Conservation (phyloP, 2,113 vertebrate species). For the Sterrhoptilus dennistouni region DNA sequence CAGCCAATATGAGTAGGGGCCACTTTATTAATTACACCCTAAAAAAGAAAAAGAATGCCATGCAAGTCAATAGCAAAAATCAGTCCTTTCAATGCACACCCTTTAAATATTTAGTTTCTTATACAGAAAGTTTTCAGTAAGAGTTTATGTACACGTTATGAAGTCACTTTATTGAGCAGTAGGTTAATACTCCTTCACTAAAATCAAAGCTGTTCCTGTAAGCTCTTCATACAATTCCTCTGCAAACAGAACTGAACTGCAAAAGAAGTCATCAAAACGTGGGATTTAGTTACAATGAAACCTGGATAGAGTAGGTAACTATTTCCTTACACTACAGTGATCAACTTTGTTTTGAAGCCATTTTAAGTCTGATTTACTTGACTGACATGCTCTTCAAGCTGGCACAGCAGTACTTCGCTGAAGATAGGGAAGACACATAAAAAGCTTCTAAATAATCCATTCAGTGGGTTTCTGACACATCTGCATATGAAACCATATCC, state of each 20-base stretch:
- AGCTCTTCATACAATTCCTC: background rate
- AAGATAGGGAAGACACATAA: background rate
- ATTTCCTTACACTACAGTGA: background rate
- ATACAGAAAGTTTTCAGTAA: accelerated
- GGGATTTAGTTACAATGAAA: background rate
- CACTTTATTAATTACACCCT: constrained; percentile 95
- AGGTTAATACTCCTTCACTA: background rate
- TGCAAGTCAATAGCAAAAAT: background rate
- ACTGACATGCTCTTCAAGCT: background rate
- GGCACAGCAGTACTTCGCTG: background rate
- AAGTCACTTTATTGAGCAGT: background rate
- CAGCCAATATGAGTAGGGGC: constrained; percentile 89
- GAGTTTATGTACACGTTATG: background rate
- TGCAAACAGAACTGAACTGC: background rate
- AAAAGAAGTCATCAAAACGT: background rate
- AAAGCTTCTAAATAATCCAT: background rate
- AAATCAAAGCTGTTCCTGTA: background rate
- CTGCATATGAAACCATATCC: background rate
- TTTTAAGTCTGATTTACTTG: background rate
- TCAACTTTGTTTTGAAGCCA: background rate
- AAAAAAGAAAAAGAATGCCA: background rate
- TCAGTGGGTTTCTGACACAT: background rate
- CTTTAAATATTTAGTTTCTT: background rate
- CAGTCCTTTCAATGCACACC: background rate
- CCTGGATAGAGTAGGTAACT: background rate